Percentiles rank a stretch among this genome's conserved stretches.
Evolutionary conservation across 2,888 invertebrate genomes (phyloP).

Genomic region (Galerucella nymphaeae): DNA sequence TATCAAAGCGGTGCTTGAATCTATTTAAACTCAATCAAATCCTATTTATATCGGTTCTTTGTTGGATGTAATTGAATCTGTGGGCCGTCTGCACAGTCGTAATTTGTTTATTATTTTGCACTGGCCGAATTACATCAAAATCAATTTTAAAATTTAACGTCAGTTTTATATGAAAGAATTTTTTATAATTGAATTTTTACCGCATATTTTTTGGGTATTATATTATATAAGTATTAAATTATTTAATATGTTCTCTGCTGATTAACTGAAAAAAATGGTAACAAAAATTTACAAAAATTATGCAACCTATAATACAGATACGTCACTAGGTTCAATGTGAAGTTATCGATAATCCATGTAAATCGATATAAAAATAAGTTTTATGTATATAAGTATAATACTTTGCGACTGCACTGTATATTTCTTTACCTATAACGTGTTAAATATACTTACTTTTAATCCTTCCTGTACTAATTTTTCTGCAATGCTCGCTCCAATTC

Average conservation of each 20-base stretch:
- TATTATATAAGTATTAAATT: too few species aligned
- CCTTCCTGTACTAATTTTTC: constrained; percentile 31
- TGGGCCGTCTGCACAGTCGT: neutral
- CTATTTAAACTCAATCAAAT: neutral
- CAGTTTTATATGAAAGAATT: neutral
- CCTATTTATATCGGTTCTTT: neutral
- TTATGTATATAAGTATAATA: too few species aligned
- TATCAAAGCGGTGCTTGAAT: neutral
- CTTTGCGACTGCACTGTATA: too few species aligned
- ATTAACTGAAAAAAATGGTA: too few species aligned
- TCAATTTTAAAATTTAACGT: neutral
- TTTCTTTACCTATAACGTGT: neutral
- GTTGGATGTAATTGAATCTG: constrained; percentile 5
- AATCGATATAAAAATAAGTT: too few species aligned
- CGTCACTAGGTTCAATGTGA: too few species aligned
- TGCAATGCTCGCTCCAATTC: constrained; percentile 29
- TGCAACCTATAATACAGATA: too few species aligned
- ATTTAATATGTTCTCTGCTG: too few species aligned
- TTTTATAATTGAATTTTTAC: too few species aligned
- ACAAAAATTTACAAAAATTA: too few species aligned
- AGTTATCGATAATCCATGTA: too few species aligned
- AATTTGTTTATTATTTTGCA: neutral
- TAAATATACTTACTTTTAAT: constrained; percentile 23
- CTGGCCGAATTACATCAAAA: neutral
- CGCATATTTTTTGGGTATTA: too few species aligned